phyloP scores from a whole-genome alignment of 2,797 vertebrate genomes.

The Psittacula derbiana region DNA sequence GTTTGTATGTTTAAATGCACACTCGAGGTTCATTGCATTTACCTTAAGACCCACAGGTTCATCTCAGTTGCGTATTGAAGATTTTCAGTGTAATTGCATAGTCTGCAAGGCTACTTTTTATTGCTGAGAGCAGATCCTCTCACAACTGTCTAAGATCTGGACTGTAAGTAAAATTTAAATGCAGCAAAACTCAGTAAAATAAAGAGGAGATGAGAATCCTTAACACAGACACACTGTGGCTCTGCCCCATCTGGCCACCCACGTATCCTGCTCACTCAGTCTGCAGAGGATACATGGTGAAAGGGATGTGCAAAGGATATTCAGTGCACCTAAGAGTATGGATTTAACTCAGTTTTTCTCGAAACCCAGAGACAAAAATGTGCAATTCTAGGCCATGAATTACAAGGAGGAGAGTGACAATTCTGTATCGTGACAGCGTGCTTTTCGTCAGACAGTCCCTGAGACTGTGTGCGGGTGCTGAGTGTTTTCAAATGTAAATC shows the following conservation, averaged over 20 bases:
- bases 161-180: not conserved
- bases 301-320: not conserved
- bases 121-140: not conserved
- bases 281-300: not conserved
- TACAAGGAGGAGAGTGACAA: not conserved
- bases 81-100: not conserved
- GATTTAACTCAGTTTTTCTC: not conserved
- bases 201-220: not conserved
- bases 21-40: slow-evolving; percentile 1
- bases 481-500: slow-evolving; percentile 7
- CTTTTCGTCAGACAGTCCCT: not conserved
- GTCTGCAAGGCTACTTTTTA: not conserved
- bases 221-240: not conserved
- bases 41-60: not conserved
- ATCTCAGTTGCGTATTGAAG: not conserved
- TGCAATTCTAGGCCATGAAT: not conserved
- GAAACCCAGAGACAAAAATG: not conserved
- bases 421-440: not conserved
- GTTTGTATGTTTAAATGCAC: slow-evolving; percentile 12
- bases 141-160: not conserved
- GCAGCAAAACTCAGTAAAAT: not conserved
- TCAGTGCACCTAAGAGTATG: not conserved
- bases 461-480: not conserved
- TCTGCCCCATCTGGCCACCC: not conserved
- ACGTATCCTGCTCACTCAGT: not conserved